Base-by-base conservation (phyloP, 2,888 invertebrate species). In the Athalia circularis region DNA sequence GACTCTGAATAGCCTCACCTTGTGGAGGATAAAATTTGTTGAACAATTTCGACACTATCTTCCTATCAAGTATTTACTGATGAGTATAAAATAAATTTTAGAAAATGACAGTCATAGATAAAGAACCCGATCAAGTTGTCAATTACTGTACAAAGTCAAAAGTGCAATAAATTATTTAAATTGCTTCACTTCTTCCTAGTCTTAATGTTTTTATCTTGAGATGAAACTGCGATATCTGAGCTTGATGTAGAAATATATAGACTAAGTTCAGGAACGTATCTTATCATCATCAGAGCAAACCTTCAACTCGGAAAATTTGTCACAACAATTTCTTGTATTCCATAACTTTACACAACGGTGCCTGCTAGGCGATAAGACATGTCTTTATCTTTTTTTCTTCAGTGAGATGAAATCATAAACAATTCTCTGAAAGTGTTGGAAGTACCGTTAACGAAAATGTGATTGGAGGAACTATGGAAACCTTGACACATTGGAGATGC, bases 161-260 rank as follows among this genome's bases (percentile, higher is more conserved):
- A 50, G 62, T 75, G 62, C 75, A 75, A 75, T 75, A 75, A 75
- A 62, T 59, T 62, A 29, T 62, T 75, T 7, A 50, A 75, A 74
- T 62, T n/a, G 57, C 72, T 47, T n/a, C 11, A 13, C 59, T 47
- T 54, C 54, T 13, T 62, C 5, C 11, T 72, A 13, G 5, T 61
- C 13, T 11, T 4, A 52, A 9, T 54, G 4, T 54, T 68, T 54
- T 54, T 29, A 29, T 29, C 29, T 29, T 2, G 29, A 29, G 29
- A 29, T 29, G 29, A 29, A 29, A 29, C 29, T 29, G 29, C 29
- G 2, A 29, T 29, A 29, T 2, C 29, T 29, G 29, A 29, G 29
- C 29, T 29, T 29, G 29, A 29, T 29, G 29, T 29, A 29, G 29
- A 29, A 29, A 29, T 29, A 29, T 0, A 29, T 29, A 29, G 29